Evolutionary conservation across 2,113 vertebrate genomes (phyloP).

Genomic region (Odontophorus gujanensis): DNA sequence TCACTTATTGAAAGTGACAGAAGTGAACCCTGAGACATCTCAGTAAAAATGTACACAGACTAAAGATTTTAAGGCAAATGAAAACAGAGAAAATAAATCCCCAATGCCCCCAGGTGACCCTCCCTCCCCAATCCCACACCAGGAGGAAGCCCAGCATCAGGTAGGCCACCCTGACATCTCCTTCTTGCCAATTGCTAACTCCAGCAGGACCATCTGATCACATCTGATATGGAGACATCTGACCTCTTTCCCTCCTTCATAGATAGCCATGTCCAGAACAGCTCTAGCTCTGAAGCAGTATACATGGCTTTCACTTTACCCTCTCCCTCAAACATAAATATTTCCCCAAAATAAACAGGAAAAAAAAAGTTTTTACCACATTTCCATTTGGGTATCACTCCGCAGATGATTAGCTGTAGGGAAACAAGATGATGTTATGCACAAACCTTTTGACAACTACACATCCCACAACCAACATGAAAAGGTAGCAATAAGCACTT

Average conservation of each 20-base stretch:
- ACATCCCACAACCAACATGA: background rate
- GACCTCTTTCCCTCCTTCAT: background rate
- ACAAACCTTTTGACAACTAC: background rate
- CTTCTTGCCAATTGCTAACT: background rate
- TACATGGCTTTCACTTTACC: background rate
- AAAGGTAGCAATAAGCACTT: background rate
- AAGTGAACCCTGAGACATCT: constrained; percentile 4
- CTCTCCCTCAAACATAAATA: background rate
- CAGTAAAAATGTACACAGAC: background rate
- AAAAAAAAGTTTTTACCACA: constrained; percentile 74
- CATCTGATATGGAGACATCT: too few relatives aligned
- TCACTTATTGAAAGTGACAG: constrained; percentile 54
- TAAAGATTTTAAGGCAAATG: background rate
- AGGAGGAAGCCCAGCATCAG: background rate
- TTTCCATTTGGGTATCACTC: constrained; percentile 77
- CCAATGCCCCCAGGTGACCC: background rate
- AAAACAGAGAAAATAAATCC: constrained; percentile 35
- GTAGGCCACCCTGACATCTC: background rate
- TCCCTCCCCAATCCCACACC: background rate
- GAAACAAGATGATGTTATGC: constrained; percentile 38
- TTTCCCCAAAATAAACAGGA: constrained; percentile 19
- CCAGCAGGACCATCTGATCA: background rate
- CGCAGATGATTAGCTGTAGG: constrained; percentile 86
- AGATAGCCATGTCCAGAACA: background rate
- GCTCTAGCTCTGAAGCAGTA: background rate